Evolutionary conservation across 2,888 invertebrate genomes (phyloP).

Genomic region (Pegoplata infirma): DNA sequence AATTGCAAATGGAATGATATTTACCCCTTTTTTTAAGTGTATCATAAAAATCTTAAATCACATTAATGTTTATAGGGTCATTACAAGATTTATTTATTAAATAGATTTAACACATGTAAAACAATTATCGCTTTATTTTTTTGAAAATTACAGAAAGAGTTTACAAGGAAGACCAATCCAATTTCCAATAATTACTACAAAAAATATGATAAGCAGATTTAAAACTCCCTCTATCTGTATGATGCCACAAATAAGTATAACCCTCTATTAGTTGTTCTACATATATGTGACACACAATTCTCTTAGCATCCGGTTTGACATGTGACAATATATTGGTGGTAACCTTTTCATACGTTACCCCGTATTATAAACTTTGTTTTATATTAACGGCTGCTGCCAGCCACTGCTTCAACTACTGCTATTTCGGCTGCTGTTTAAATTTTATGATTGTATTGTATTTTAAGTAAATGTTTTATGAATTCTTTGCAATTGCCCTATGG

Average conservation of each 20-base stretch:
- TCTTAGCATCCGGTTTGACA: slow-evolving; percentile 59
- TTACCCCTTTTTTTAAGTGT: too few relatives aligned
- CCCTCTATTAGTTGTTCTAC: slow-evolving; percentile 5
- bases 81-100: slow-evolving; percentile 16
- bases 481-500: slow-evolving; percentile 58
- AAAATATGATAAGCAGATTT: slow-evolving; percentile 27
- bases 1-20: too few relatives aligned
- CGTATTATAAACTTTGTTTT: slow-evolving; percentile 4
- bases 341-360: slow-evolving; percentile 28
- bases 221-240: slow-evolving; percentile 26
- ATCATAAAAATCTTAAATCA: neutral
- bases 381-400: slow-evolving; percentile 40
- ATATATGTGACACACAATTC: too few relatives aligned
- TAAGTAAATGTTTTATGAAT: slow-evolving; percentile 39
- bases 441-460: slow-evolving; percentile 36
- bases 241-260: slow-evolving; percentile 19
- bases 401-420: too few relatives aligned
- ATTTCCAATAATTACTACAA: slow-evolving; percentile 52
- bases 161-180: slow-evolving; percentile 27
- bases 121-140: slow-evolving; percentile 46
- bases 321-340: slow-evolving; percentile 60
- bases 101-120: slow-evolving; percentile 25
- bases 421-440: slow-evolving; percentile 34
- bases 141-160: slow-evolving; percentile 5
- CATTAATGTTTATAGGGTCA: neutral